A percentile compares a stretch with the other conserved stretches of the same genome.
Evolutionary conservation across 1,140 invertebrate species (phyloP).

Genomic region (Trichonephila clavata): DNA sequence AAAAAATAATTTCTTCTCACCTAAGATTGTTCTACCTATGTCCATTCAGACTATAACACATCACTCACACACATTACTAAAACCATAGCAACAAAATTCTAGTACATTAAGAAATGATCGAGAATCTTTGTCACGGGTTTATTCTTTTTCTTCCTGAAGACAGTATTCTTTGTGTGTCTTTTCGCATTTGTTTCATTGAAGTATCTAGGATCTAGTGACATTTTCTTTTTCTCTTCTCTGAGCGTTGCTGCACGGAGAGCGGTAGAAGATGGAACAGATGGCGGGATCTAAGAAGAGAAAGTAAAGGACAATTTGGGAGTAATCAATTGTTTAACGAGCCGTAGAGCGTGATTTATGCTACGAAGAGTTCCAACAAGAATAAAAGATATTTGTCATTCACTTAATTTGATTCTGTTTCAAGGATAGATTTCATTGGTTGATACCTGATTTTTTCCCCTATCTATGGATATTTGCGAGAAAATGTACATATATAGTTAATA

Average conservation of each 20-base stretch:
- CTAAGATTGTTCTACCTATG: too few species aligned
- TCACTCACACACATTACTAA: too few species aligned
- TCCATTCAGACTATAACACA: too few species aligned
- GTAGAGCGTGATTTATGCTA: not conserved
- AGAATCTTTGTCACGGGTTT: too few species aligned
- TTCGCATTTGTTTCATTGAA: not conserved
- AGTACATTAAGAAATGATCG: too few species aligned
- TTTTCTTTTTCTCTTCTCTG: not conserved
- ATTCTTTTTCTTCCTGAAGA: too few species aligned
- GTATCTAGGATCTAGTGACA: not conserved
- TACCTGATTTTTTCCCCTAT: not conserved
- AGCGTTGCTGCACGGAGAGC: not conserved
- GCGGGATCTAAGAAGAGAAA: not conserved
- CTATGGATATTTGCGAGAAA: too few species aligned
- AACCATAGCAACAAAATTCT: too few species aligned
- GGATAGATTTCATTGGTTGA: not conserved
- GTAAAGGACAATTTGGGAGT: not conserved
- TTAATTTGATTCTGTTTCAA: not conserved
- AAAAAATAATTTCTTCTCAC: too few species aligned
- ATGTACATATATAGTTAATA: too few species aligned
- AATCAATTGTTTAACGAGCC: conserved; percentile 31
- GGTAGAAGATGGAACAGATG: not conserved
- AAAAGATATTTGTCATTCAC: conserved; percentile 15
- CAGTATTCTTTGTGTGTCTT: too few species aligned
- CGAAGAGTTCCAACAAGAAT: not conserved